A percentile compares a stretch with the other conserved stretches of the same genome.
These are phyloP conservation scores for Limenitis camilla DNA, from an alignment of 2,888 invertebrate genomes.

Conservation along the genomic window DNA sequence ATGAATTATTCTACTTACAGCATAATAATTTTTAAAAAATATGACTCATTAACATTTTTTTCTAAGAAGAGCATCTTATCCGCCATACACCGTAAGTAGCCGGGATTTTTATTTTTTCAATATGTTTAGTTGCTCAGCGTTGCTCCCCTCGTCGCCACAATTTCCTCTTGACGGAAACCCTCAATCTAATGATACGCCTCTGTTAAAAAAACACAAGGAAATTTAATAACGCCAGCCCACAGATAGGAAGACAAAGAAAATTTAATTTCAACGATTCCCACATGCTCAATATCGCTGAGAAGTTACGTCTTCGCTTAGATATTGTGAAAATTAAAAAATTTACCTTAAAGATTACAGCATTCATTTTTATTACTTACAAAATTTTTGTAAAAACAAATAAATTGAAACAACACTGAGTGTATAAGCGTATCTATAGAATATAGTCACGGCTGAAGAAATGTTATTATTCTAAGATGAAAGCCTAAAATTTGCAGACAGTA, in stretches of 20 bases:
- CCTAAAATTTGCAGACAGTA: no score
- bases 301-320: slow-evolving; percentile 46
- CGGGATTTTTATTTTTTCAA: slow-evolving; percentile 73
- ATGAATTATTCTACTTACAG: background rate
- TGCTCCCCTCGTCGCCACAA: slow-evolving; percentile 69
- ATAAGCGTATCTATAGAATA: no score
- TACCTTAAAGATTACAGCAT: slow-evolving; percentile 9
- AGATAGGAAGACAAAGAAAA: slow-evolving; percentile 70
- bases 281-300: slow-evolving; percentile 69
- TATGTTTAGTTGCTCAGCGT: slow-evolving; percentile 68
- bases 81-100: slow-evolving; percentile 53
- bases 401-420: no score
- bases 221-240: slow-evolving; percentile 71
- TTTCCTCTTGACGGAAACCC: slow-evolving; percentile 75
- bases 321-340: slow-evolving; percentile 47
- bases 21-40: background rate
- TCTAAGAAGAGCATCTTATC: slow-evolving; percentile 40
- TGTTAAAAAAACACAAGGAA: slow-evolving; percentile 75
- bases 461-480: no score
- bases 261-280: slow-evolving; percentile 73
- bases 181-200: slow-evolving; percentile 76
- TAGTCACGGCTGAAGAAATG: no score
- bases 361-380: slow-evolving; percentile 9
- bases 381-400: no score
- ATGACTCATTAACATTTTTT: background rate